A percentile compares a stretch with the other conserved stretches of the same genome.
These are phyloP conservation scores for Drosophila willistoni DNA, from an alignment of 1,140 invertebrate genomes.

Conservation along the genomic window DNA sequence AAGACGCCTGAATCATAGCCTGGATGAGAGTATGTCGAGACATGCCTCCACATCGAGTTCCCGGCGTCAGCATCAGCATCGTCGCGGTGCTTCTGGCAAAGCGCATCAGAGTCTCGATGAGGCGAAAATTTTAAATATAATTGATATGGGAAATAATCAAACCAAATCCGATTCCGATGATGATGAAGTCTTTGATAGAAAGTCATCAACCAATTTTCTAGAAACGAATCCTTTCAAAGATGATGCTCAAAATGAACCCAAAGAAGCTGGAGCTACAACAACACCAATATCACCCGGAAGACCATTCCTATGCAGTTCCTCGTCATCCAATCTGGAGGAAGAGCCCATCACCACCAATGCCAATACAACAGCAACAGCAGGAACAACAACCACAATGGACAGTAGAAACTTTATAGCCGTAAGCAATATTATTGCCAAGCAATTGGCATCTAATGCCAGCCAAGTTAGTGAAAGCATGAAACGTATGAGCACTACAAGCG, in stretches of 20 bases:
- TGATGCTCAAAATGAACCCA: constrained; percentile 52
- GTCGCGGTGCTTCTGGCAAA: constrained; percentile 57
- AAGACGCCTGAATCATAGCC: constrained; percentile 87
- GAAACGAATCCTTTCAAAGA: constrained; percentile 79
- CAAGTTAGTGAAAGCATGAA: constrained; percentile 70
- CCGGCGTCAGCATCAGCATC: constrained; percentile 52
- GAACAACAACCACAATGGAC: constrained; percentile 42
- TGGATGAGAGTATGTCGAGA: constrained; percentile 87
- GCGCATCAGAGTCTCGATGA: constrained; percentile 87
- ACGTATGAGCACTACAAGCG: constrained; percentile 73
- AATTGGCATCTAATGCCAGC: constrained; percentile 68
- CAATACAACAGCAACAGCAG: neutral
- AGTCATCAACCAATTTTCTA: constrained; percentile 54
- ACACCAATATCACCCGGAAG: constrained; percentile 29
- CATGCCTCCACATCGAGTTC: constrained; percentile 43
- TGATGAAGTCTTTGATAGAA: constrained; percentile 73
- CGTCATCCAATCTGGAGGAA: constrained; percentile 53
- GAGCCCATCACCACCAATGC: constrained; percentile 6
- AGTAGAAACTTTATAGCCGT: constrained; percentile 70
- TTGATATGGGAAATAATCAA: constrained; percentile 45
- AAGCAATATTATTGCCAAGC: constrained; percentile 81
- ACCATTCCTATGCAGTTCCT: constrained; percentile 52
- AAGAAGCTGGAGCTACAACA: constrained; percentile 8
- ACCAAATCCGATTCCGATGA: constrained; percentile 59
- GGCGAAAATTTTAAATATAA: constrained; percentile 81